Evolutionary conservation across 2,797 vertebrate genomes (phyloP).

Genomic region (Bradypodion ventrale): DNA sequence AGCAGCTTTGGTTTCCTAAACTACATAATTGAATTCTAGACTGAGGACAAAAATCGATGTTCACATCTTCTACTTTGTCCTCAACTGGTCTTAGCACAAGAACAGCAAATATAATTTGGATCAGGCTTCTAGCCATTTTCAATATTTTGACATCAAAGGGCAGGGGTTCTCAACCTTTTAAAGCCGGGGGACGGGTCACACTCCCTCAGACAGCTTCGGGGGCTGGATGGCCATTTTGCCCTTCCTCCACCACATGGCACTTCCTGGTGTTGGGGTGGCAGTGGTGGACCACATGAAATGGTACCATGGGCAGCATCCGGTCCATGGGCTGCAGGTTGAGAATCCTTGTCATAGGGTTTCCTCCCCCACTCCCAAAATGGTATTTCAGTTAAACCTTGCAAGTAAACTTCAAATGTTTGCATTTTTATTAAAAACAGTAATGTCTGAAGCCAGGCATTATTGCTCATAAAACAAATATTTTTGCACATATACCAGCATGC

Average conservation of each 20-base stretch:
- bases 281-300: no score
- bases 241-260: no score
- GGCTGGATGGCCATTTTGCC: no score
- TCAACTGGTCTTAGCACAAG: neutral
- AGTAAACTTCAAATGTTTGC: slow-evolving; percentile 31
- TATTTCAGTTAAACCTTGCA: neutral
- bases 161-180: no score
- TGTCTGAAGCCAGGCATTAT: slow-evolving; percentile 41
- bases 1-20: neutral
- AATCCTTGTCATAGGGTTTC: neutral
- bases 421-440: slow-evolving; percentile 57
- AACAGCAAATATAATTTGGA: neutral
- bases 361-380: slow-evolving; percentile 12
- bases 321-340: no score
- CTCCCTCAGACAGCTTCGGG: no score
- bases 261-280: no score
- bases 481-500: slow-evolving; percentile 23
- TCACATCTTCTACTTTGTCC: neutral
- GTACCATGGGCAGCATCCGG: no score
- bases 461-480: slow-evolving; percentile 62
- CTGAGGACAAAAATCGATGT: neutral
- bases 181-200: no score
- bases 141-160: slow-evolving; percentile 44
- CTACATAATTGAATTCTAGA: neutral
- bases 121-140: neutral